These are phyloP conservation scores for Timandra comae DNA, from an alignment of 2,888 invertebrate genomes.

Conservation along the genomic window DNA sequence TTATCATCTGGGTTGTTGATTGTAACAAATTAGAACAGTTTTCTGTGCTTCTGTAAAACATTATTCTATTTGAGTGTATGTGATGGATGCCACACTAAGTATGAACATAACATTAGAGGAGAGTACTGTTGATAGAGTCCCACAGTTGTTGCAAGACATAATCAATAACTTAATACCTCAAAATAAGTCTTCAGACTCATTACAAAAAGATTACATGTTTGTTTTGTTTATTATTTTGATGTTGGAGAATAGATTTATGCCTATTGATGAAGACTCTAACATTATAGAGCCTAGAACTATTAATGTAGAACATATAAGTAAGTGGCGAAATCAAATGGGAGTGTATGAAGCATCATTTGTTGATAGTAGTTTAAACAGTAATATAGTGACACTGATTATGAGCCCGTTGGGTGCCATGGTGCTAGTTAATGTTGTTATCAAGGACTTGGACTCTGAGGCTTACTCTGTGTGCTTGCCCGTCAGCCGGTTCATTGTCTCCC, in stretches of 20 bases:
- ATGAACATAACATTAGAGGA: constrained; percentile 51
- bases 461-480: constrained; percentile 59
- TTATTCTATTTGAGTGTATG: too few relatives aligned
- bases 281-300: constrained; percentile 28
- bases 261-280: constrained; percentile 29
- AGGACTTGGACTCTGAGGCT: constrained; percentile 47
- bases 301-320: constrained; percentile 29
- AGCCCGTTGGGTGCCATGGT: constrained; percentile 50
- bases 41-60: too few relatives aligned
- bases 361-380: constrained; percentile 41
- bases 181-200: constrained; percentile 35
- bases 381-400: constrained; percentile 48
- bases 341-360: constrained; percentile 44
- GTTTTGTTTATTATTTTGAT: constrained; percentile 49
- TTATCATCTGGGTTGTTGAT: too few relatives aligned
- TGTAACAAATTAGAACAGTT: too few relatives aligned
- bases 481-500: constrained; percentile 54
- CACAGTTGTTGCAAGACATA: constrained; percentile 40
- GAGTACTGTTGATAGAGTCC: constrained; percentile 46
- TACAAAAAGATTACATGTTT: constrained; percentile 56
- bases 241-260: constrained; percentile 57
- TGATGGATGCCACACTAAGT: too few relatives aligned
- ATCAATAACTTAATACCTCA: constrained; percentile 33
- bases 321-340: constrained; percentile 42
- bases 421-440: constrained; percentile 50